phyloP scores from a whole-genome alignment of 1,140 invertebrate genomes.

The Amphibalanus amphitrite region DNA sequence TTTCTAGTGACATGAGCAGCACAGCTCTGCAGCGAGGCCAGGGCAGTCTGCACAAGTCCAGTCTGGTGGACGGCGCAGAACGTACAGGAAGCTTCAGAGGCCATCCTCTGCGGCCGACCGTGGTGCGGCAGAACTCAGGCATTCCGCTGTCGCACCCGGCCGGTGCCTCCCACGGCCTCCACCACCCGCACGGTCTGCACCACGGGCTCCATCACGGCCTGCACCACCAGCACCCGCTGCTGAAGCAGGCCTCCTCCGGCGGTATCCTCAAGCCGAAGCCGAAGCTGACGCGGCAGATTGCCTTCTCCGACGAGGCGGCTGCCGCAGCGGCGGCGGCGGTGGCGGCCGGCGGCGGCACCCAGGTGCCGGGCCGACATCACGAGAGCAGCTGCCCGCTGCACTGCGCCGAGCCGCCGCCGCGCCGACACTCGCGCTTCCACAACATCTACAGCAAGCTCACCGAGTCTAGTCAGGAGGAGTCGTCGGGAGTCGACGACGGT shows the following conservation, averaged over 20 bases:
- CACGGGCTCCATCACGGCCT: background rate
- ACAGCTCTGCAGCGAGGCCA: background rate
- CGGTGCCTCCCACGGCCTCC: background rate
- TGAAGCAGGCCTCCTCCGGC: background rate
- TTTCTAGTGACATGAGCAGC: slow-evolving; percentile 14
- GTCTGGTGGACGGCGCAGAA: background rate
- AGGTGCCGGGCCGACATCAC: background rate
- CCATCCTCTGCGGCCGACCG: background rate
- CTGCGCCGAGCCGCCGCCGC: background rate
- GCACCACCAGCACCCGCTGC: no score
- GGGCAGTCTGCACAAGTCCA: background rate
- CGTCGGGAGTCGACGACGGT: background rate
- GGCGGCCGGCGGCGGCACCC: background rate
- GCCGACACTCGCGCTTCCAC: background rate
- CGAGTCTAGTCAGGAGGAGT: slow-evolving; percentile 1
- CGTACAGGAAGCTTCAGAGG: background rate
- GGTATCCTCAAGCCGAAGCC: background rate
- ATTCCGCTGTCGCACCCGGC: background rate
- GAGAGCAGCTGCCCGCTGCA: background rate
- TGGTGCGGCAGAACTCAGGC: background rate
- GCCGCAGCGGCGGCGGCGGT: no score
- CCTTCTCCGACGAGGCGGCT: background rate
- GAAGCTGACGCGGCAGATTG: background rate
- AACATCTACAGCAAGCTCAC: background rate
- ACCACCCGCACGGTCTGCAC: background rate